A percentile compares a stretch with the other conserved stretches of the same genome.
Conservation (phyloP, 2,113 vertebrate species). For the Actenoides lindsayi region DNA sequence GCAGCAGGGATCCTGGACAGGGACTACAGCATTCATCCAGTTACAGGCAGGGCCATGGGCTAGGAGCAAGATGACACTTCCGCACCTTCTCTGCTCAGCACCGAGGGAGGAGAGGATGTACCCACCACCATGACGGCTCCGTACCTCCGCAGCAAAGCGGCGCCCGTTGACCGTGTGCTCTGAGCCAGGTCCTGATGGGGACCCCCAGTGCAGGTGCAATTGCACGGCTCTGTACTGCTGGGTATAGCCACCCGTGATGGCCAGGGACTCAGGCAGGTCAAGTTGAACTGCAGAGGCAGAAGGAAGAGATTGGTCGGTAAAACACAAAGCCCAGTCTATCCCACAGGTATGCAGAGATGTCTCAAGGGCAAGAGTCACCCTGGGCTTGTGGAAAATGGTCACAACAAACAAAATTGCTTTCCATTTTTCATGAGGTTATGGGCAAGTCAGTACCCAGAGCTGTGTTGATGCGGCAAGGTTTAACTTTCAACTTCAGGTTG, state of each 20-base stretch:
- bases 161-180: constrained; percentile 72
- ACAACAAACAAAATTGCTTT: neutral
- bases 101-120: neutral
- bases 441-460: neutral
- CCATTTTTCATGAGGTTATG: neutral
- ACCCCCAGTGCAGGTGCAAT: constrained; percentile 81
- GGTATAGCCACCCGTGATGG: constrained; percentile 64
- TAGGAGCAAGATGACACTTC: neutral
- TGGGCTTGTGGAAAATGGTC: neutral
- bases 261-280: constrained; percentile 60
- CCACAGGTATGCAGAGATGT: fast-evolving
- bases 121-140: fast-evolving
- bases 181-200: neutral
- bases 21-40: neutral
- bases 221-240: constrained; percentile 74
- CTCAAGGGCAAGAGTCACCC: neutral
- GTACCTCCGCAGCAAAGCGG: constrained; percentile 77
- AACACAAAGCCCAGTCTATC: neutral
- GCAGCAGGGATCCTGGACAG: neutral
- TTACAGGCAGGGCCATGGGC: neutral
- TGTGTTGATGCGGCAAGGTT: neutral
- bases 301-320: neutral
- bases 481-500: neutral
- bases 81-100: neutral
- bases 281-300: constrained; percentile 65